Conservation (phyloP, 2,113 vertebrate genomes). For the Anhinga rufa region DNA sequence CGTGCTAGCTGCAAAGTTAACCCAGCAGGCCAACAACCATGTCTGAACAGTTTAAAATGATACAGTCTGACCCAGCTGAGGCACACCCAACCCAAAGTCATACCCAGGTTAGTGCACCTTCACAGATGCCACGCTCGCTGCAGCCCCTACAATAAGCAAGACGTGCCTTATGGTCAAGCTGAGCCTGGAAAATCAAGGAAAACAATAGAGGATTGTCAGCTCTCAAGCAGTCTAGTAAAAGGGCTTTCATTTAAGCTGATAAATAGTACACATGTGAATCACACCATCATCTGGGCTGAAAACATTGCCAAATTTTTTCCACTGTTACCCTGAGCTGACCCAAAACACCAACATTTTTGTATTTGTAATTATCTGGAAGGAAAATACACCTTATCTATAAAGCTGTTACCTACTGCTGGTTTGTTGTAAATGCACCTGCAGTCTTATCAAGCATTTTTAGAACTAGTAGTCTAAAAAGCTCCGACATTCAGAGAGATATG, state of each 20-base stretch:
- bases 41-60: not conserved
- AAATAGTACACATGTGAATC: not conserved
- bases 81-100: not conserved
- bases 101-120: not conserved
- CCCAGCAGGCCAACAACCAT: not conserved
- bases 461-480: not conserved
- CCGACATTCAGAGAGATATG: not conserved
- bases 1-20: not conserved
- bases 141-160: not conserved
- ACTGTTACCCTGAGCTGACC: too few species aligned
- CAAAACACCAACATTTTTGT: accelerated
- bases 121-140: not conserved
- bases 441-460: not conserved
- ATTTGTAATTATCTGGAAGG: not conserved
- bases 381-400: not conserved
- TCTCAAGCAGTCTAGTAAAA: not conserved
- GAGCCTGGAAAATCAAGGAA: not conserved
- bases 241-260: not conserved
- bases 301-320: not conserved
- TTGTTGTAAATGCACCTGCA: not conserved
- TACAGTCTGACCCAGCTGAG: not conserved
- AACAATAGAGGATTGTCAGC: not conserved
- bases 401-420: not conserved
- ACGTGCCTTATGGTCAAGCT: not conserved
- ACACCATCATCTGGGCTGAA: not conserved